Conservation (phyloP, 1,140 invertebrate genomes). For the Nebria ingens region DNA sequence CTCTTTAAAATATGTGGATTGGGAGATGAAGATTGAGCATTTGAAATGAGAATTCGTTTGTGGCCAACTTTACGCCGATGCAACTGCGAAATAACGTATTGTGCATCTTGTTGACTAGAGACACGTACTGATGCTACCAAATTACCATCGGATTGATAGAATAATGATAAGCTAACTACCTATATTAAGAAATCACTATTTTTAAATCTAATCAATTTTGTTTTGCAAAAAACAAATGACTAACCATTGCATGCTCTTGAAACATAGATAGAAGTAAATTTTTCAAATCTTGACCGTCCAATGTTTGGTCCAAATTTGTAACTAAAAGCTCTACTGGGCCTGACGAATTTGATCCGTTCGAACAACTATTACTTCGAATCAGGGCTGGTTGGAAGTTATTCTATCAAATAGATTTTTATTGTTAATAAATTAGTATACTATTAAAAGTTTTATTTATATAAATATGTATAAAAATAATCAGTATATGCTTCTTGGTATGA, state of each 20-base stretch:
- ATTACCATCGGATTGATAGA: conserved; percentile 56
- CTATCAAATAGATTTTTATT: conserved; percentile 22
- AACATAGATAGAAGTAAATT: conserved; percentile 54
- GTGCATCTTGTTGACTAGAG: conserved; percentile 51
- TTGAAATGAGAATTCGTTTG: conserved; percentile 70
- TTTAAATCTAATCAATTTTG: not conserved
- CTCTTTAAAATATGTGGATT: conserved; percentile 55
- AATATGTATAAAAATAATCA: conserved; percentile 13
- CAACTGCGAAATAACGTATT: conserved; percentile 72
- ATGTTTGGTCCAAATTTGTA: conserved; percentile 66
- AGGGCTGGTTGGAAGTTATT: conserved; percentile 36
- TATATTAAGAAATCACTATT: conserved; percentile 27
- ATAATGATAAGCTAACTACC: conserved; percentile 56
- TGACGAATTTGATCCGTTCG: not conserved
- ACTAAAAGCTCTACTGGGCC: conserved; percentile 54
- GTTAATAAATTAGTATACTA: conserved; percentile 16
- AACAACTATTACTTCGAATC: conserved; percentile 18
- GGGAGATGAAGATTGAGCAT: conserved; percentile 49
- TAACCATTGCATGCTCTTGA: conserved; percentile 57
- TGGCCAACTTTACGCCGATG: conserved; percentile 73
- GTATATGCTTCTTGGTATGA: conserved; percentile 11
- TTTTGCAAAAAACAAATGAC: conserved; percentile 14
- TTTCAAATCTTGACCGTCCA: conserved; percentile 59
- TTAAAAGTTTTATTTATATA: conserved; percentile 3
- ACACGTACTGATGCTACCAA: conserved; percentile 57